These are phyloP conservation scores for Oxygymnocypris stewartii DNA, from an alignment of 2,113 vertebrate species.

Conservation along the genomic window DNA sequence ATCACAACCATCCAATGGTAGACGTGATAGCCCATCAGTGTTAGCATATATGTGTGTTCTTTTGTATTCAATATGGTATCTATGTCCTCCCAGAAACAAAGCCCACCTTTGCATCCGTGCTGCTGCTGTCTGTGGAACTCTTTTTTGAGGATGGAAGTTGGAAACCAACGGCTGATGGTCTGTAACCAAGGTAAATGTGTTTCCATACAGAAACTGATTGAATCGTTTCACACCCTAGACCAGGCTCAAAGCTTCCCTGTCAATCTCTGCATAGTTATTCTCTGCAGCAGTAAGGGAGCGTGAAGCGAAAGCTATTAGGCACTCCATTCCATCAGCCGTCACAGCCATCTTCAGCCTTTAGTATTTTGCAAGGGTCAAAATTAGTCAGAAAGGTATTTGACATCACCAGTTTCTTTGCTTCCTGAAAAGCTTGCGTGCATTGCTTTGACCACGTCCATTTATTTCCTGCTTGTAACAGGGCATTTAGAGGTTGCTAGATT, in stretches of 20 bases:
- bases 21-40: background rate
- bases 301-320: background rate
- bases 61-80: no score
- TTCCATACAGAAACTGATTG: background rate
- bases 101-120: no score
- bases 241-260: background rate
- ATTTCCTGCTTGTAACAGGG: background rate
- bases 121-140: no score
- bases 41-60: no score
- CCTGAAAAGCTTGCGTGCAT: background rate
- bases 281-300: background rate
- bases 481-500: background rate
- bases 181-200: slow-evolving; percentile 17
- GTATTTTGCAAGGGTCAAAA: no score
- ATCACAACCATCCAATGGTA: background rate
- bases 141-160: background rate
- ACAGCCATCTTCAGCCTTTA: no score
- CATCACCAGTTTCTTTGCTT: background rate
- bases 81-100: no score
- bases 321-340: no score
- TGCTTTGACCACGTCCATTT: background rate
- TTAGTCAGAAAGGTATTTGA: no score
- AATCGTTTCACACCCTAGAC: background rate
- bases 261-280: background rate
- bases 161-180: background rate